Percentiles rank a stretch among this genome's conserved stretches.
These are phyloP conservation scores for Rhopalosiphum nymphaeae DNA, from an alignment of 2,888 invertebrate genomes.

Conservation along the genomic window DNA sequence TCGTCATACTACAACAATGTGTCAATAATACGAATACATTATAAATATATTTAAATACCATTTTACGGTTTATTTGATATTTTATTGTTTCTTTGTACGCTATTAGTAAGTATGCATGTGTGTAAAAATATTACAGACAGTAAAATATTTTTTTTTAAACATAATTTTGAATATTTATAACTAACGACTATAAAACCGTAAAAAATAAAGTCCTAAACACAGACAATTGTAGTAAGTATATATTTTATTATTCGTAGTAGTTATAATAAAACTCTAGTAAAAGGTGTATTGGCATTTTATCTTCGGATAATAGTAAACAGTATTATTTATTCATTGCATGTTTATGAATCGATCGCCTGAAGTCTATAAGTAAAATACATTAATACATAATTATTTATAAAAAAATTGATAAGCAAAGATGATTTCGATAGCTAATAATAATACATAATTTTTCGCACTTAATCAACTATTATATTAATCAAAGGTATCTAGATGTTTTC, in stretches of 20 bases:
- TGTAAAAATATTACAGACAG: neutral
- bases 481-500: too few relatives aligned
- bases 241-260: neutral
- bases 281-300: neutral
- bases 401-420: too few relatives aligned
- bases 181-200: neutral
- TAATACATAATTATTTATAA: neutral
- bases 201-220: neutral
- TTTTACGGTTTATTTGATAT: neutral
- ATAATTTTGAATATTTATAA: neutral
- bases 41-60: neutral
- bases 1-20: neutral
- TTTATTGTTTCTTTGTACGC: neutral
- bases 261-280: neutral
- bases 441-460: too few relatives aligned
- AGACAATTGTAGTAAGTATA: neutral
- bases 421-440: too few relatives aligned
- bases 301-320: neutral
- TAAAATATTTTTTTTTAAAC: neutral
- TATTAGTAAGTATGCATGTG: neutral
- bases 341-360: neutral
- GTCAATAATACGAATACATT: neutral
- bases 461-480: too few relatives aligned
- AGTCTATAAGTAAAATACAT: neutral
- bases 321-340: neutral